Evolutionary conservation across 2,888 invertebrate species (phyloP).

Genomic region (Temnothorax unifasciatus): DNA sequence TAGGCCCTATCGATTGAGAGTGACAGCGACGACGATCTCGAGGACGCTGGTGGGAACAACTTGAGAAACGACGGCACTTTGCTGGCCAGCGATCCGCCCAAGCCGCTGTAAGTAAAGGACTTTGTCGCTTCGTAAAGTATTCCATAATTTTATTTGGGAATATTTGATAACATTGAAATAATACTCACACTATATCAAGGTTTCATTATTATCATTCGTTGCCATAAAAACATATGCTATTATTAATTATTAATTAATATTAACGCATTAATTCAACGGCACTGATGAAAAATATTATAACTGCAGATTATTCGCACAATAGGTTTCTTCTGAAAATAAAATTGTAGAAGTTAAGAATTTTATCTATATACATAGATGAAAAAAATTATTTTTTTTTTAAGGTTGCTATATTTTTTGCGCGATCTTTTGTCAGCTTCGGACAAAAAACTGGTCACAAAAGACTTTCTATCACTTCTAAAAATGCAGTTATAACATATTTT

Average conservation of each 20-base stretch:
- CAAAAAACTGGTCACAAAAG: neutral
- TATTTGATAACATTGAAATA: neutral
- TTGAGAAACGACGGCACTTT: slow-evolving; percentile 97
- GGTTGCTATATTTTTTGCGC: neutral
- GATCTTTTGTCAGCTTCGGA: neutral
- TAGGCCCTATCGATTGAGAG: slow-evolving; percentile 85
- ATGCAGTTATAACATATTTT: slow-evolving; percentile 17
- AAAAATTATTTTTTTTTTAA: neutral
- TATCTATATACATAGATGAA: neutral
- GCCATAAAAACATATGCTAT: neutral
- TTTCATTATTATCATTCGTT: slow-evolving; percentile 5
- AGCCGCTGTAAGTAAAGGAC: slow-evolving; percentile 94
- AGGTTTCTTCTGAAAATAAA: neutral
- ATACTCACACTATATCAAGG: neutral
- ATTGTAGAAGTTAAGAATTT: neutral
- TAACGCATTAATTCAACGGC: neutral
- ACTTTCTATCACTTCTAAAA: neutral
- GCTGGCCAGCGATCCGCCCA: slow-evolving; percentile 98
- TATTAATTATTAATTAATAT: slow-evolving; percentile 20
- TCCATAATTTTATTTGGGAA: slow-evolving; percentile 8
- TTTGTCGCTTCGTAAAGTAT: neutral
- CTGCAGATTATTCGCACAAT: neutral
- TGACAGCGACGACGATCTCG: slow-evolving; percentile 92
- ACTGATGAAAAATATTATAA: neutral
- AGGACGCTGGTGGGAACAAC: slow-evolving; percentile 93